phyloP scores from a whole-genome alignment of 2,888 invertebrate species.

The Rutpela maculata region DNA sequence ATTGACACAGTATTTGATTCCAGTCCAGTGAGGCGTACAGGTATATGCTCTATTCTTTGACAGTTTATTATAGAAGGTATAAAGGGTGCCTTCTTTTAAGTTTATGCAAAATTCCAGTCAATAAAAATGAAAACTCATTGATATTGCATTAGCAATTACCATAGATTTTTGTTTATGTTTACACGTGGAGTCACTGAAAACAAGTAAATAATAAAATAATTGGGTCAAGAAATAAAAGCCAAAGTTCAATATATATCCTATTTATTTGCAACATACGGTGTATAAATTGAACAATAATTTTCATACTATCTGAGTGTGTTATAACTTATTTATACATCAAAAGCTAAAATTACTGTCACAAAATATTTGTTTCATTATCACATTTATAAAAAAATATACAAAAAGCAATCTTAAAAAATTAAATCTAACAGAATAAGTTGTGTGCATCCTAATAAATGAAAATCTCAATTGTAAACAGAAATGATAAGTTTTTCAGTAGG shows the following conservation, averaged over 20 bases:
- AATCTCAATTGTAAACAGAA: not conserved
- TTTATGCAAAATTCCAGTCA: too few species aligned
- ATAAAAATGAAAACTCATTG: too few species aligned
- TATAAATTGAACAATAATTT: constrained; percentile 43
- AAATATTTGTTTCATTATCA: constrained; percentile 44
- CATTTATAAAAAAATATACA: constrained; percentile 42
- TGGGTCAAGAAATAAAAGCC: too few species aligned
- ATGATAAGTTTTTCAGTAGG: not conserved
- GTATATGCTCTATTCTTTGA: too few species aligned
- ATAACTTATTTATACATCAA: constrained; percentile 41
- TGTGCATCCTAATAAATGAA: constrained; percentile 9
- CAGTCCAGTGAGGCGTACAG: too few species aligned
- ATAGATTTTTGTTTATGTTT: too few species aligned
- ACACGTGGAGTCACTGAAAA: too few species aligned
- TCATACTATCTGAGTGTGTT: constrained; percentile 29
- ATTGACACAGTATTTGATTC: too few species aligned
- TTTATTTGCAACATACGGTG: constrained; percentile 46
- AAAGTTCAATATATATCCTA: constrained; percentile 19
- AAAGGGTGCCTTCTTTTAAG: too few species aligned
- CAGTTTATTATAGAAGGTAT: too few species aligned
- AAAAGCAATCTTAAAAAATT: constrained; percentile 21
- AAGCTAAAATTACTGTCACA: constrained; percentile 44
- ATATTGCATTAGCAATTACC: too few species aligned
- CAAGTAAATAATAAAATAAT: too few species aligned
- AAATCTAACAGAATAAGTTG: constrained; percentile 5